Conservation (phyloP, 1,140 invertebrate genomes). For the Chionoecetes opilio region DNA sequence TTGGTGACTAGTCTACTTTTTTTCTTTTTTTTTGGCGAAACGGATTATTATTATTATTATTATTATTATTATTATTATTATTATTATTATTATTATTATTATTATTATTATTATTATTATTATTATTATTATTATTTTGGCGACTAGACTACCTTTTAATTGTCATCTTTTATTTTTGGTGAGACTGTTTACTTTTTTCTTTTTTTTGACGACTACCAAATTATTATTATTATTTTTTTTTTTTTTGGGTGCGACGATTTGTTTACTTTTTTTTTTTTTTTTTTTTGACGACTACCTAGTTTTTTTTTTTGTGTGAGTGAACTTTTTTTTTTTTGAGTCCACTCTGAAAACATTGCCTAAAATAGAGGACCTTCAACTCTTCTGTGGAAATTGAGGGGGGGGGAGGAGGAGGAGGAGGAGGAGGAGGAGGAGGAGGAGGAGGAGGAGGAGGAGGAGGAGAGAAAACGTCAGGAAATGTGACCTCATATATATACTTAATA, state of each 20-base stretch:
- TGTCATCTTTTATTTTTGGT: too few relatives aligned
- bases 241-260: not conserved
- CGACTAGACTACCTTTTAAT: not conserved
- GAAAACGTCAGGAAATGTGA: not conserved
- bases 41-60: too few relatives aligned
- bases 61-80: too few relatives aligned
- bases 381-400: not conserved
- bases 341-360: not conserved
- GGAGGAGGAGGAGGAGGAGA: not conserved
- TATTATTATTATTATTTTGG: not conserved
- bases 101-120: too few relatives aligned
- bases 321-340: not conserved
- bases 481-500: not conserved
- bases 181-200: too few relatives aligned
- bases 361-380: not conserved
- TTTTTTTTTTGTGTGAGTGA: not conserved
- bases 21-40: not conserved
- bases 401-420: not conserved
- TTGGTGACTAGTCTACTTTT: too few relatives aligned
- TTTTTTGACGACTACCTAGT: too few relatives aligned
- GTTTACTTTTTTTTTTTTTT: not conserved
- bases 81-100: too few relatives aligned
- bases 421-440: not conserved
- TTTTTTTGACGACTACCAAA: not conserved
- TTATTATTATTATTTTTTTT: not conserved